Conservation (phyloP, 2,113 vertebrate genomes). For the Phalacrocorax aristotelis region DNA sequence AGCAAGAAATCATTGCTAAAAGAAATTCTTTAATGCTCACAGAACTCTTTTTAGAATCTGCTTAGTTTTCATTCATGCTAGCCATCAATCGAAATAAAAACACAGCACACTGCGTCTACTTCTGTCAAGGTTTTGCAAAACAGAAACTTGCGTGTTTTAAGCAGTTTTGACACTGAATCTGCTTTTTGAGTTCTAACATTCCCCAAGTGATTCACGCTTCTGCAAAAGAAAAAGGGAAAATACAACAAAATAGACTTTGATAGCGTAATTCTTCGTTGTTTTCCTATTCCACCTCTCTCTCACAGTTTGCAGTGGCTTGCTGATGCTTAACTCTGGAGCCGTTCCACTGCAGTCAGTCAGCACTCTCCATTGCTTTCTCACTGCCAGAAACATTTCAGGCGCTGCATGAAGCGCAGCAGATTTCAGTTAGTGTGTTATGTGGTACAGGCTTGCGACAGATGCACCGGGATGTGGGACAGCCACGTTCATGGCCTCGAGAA, state of each 20-base stretch:
- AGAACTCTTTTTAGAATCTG: neutral
- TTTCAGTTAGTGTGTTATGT: rapidly evolving
- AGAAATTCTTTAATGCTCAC: neutral
- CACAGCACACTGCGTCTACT: neutral
- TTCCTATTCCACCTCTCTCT: rapidly evolving
- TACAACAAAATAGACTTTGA: neutral
- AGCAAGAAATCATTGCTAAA: neutral
- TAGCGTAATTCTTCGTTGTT: neutral
- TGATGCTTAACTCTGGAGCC: neutral
- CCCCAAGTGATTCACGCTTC: neutral
- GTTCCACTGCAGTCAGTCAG: neutral
- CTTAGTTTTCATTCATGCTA: neutral
- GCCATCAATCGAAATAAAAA: neutral
- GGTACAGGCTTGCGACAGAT: rapidly evolving
- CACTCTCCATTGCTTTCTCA: neutral
- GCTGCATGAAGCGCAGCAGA: rapidly evolving
- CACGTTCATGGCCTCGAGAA: rapidly evolving
- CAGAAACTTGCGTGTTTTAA: neutral
- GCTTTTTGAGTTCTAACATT: neutral
- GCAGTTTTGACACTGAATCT: constrained; percentile 16
- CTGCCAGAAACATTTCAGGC: neutral
- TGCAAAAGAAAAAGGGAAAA: neutral
- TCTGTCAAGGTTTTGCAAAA: neutral
- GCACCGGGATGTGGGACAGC: neutral
- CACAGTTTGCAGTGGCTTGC: neutral